Percentiles rank a stretch among this genome's conserved stretches.
Evolutionary conservation across 1,140 invertebrate genomes (phyloP).

Genomic region (Trachymyrmex septentrionalis): DNA sequence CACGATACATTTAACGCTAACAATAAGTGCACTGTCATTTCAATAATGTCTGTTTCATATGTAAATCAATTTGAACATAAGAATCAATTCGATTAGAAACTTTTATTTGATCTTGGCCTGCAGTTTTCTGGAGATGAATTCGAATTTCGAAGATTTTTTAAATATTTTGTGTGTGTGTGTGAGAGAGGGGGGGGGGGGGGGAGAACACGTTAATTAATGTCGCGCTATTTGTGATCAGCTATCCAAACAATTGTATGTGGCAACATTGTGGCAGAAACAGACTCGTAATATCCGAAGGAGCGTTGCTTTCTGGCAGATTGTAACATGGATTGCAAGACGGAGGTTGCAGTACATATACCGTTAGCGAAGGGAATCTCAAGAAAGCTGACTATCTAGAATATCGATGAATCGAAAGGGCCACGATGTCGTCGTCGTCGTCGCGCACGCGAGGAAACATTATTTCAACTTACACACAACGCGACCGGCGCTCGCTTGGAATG

Average conservation of each 20-base stretch:
- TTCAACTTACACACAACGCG: constrained; percentile 46
- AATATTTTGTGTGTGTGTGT: neutral
- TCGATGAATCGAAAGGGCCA: constrained; percentile 53
- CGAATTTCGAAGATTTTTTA: neutral
- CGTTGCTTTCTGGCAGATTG: neutral
- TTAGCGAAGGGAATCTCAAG: constrained; percentile 55
- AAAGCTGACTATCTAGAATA: constrained; percentile 60
- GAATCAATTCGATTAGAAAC: neutral
- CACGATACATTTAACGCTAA: constrained; percentile 28
- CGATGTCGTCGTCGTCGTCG: constrained; percentile 28
- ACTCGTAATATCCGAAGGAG: constrained; percentile 17
- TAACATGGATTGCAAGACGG: constrained; percentile 19
- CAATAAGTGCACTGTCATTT: neutral
- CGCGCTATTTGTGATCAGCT: constrained; percentile 23
- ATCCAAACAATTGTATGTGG: neutral
- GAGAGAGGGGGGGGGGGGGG: too few species aligned
- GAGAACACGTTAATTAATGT: constrained; percentile 13
- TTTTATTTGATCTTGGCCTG: neutral
- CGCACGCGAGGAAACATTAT: constrained; percentile 54
- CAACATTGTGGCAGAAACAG: constrained; percentile 10
- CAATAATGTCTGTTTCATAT: neutral
- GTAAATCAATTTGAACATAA: neutral
- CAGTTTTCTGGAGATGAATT: neutral
- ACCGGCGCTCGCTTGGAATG: neutral
- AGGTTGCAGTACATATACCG: constrained; percentile 44